Evolutionary conservation across 2,113 vertebrate genomes (phyloP).

Genomic region (Burhinus oedicnemus): DNA sequence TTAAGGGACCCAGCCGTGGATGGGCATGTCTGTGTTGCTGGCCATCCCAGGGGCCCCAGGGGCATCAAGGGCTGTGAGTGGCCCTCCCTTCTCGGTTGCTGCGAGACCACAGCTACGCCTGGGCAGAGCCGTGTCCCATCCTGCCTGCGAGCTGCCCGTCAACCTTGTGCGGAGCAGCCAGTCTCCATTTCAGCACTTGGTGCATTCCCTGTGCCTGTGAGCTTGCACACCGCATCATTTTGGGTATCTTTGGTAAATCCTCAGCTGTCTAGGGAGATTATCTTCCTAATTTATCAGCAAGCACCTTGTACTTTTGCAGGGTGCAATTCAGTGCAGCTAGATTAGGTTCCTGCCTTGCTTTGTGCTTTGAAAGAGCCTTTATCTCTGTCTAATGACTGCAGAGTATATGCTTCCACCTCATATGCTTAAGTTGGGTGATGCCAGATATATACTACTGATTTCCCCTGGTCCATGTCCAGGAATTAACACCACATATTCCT

Average conservation of each 20-base stretch:
- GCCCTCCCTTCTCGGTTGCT: background rate
- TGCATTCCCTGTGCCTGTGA: background rate
- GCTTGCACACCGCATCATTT: background rate
- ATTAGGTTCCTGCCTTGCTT: background rate
- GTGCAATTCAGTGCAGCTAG: background rate
- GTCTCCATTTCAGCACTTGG: background rate
- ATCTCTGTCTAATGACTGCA: background rate
- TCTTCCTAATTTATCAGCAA: background rate
- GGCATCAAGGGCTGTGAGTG: accelerated
- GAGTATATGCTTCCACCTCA: background rate
- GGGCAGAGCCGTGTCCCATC: background rate
- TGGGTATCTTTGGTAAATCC: background rate
- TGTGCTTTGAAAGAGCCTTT: background rate
- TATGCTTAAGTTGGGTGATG: background rate
- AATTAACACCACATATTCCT: background rate
- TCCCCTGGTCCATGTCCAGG: background rate
- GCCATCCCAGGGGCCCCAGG: accelerated
- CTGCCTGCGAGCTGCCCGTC: accelerated
- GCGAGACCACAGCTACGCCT: accelerated
- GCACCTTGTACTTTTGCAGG: background rate
- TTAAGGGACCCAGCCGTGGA: background rate
- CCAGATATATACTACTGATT: background rate
- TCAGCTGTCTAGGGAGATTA: background rate
- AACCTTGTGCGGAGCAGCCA: accelerated
- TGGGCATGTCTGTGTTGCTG: accelerated